Evolutionary conservation across 2,113 vertebrate species (phyloP).

Genomic region (Indicator indicator): DNA sequence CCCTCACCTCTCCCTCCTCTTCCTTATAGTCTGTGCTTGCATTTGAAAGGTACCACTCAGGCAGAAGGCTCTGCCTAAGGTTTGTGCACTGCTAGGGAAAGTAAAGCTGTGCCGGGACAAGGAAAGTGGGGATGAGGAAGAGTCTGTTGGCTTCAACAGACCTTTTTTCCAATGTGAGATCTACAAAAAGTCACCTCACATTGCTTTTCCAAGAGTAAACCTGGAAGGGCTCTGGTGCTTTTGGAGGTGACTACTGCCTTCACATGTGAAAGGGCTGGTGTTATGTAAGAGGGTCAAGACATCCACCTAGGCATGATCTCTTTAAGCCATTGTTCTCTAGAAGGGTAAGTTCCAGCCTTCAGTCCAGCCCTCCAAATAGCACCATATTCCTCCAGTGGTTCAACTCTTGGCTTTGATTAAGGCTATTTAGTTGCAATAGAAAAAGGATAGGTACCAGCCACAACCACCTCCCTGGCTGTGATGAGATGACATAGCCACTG

Average conservation of each 20-base stretch:
- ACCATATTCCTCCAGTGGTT: neutral
- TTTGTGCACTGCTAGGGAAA: conserved; percentile 44
- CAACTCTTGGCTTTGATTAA: conserved; percentile 65
- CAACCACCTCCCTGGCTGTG: neutral
- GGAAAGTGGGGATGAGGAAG: conserved; percentile 21
- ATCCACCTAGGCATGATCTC: neutral
- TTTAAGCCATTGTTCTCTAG: neutral
- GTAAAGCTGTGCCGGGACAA: neutral
- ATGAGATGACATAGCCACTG: neutral
- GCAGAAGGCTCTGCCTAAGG: conserved; percentile 15
- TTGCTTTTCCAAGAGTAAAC: conserved; percentile 28
- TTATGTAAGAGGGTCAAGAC: neutral
- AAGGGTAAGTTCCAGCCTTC: neutral
- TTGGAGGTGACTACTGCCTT: conserved; percentile 19
- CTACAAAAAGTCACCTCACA: neutral
- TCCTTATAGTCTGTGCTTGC: conserved; percentile 20
- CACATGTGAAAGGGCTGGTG: neutral
- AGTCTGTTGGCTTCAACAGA: conserved; percentile 25
- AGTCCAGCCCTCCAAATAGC: conserved; percentile 5
- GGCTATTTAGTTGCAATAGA: conserved; percentile 71
- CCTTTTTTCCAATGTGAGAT: neutral
- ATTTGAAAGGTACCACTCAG: neutral
- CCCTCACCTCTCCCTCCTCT: neutral
- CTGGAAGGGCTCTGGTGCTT: conserved; percentile 6
- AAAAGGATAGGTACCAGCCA: conserved; percentile 6